Base-by-base conservation (phyloP, 1,140 invertebrate species). In the Phymorhynchus buccinoides region DNA sequence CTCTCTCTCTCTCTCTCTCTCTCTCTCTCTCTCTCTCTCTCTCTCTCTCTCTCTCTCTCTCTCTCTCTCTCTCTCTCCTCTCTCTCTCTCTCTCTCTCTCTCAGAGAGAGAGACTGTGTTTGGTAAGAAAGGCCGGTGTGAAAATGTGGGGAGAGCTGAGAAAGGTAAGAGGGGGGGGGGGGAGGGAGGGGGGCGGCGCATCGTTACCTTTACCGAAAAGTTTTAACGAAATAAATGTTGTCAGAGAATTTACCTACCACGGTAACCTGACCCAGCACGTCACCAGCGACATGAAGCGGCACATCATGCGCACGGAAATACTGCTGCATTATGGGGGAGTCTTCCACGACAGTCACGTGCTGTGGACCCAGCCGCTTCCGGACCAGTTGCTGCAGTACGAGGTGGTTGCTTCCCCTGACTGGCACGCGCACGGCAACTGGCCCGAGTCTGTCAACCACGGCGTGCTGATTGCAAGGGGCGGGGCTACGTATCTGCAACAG, bases 371-470 rank as follows among this genome's bases (percentile, higher is more conserved):
- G 62, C 62, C 27, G 41, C 81, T 83, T 83, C 81, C 81, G 41
- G 81, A 83, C 14, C n/a, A 83, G 37, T 16, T 83, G 9, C 71
- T 42, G 71, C 83, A 86, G 30, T 88, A 87, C 66, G 88, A 88
- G 4, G 79, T 80, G 73, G 84, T 88, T 18, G 85, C 75, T 22
- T 87, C 88, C 75, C 88, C 88, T 52, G 86, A 87, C 48, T 88
- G 88, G 88, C 79, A 85, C 44, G 78, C 48, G 22, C 73, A 85
- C 73, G 88, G 88, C 39, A 73, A 73, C 35, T 88, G 88, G 88
- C 88, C 88, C 6, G 88, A 88, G 68, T 88, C 88, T 35, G 52
- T 88, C 41, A 87, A 86, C 52, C 88, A 88, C 82, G 84, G 82
- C 4, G 68, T 77, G 4, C 66, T 88, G 30, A 84, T 88, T 48